Evolutionary conservation across 2,113 vertebrate species (phyloP), one percentile per base, ranked within the genome.

Genomic region (Phoxinus phoxinus): DNA sequence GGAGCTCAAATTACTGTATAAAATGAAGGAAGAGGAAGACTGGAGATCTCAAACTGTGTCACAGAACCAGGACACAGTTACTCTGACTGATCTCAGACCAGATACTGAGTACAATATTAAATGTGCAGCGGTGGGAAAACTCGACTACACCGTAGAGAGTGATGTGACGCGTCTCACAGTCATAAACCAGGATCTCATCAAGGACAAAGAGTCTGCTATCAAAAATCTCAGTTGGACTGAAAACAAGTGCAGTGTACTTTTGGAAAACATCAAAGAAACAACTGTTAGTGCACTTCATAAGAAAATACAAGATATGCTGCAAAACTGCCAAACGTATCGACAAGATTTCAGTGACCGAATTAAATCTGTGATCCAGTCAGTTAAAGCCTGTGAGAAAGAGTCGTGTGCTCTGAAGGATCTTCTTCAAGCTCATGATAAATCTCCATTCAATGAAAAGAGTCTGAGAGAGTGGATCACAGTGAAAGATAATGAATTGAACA

Each of bases 251-350:
- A 53, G 17, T 76, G 1, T 13, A 41, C 27, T 53, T 53, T 10
- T 76, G 8, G 2, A 32, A 21, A 30, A 53, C 4, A 53, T 0
- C 25, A 67, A 0, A 0, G 15, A 67, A 8, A 19, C 15, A 8
- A 53, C 25, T 11, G 53, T 76, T 53, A 21, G 46, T 53, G 9
- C 46, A 30, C 27, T 76, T 76, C 13, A 76, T 7, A 51, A 48
- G 3, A 53, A 76, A 30, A 76, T 76, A 32, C 46, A 76, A 6
- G 73, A 53, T 17, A 76, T 76, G 46, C 17, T 0, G 17, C n/a
- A 76, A 76, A 19, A 32, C 27, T 76, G 46, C 7, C 15, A 76
- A 76, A 76, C 0, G 0, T 76, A 76, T 8, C 1, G 15, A 23
- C 15, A 76, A 76, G 48, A 53, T 11, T 53, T 76, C 5, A 76